Base-by-base conservation (phyloP, 1,140 invertebrate genomes). In the Dendroctonus ponderosae region DNA sequence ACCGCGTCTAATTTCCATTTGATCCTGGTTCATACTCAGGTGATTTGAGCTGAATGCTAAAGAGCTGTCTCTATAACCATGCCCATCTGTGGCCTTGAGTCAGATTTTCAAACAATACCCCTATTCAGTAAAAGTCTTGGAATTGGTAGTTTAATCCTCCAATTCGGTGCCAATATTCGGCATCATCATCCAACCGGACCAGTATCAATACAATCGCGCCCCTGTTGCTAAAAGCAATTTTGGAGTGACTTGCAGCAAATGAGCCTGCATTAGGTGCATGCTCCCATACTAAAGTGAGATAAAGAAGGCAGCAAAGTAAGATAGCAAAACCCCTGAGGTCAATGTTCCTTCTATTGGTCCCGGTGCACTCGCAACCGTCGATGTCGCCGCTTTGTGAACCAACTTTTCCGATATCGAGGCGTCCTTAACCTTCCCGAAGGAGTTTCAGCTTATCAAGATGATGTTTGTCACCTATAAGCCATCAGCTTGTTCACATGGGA, bases 351-450 rank as follows among this genome's bases (percentile, higher is more conserved):
- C 62, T 65, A 65, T 65, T 65, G 62, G 62, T 65, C 62, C 62
- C 54, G 62, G 39, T 64, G 62, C 62, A 64, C 57, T 59, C 43
- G 46, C 62, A 50, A 65, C 43, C 53, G 44, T 51, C 62, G 62
- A 57, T 58, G 54, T 58, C 62, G 62, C 48, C 48, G 46, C 62
- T 49, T 37, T 57, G 46, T 58, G 51, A 57, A 52, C 62, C 53
- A 65, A 65, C 62, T 65, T 57, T 65, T 57, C 62, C 53, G 62
- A 65, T 65, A 65, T 42, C 52, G 54, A 38, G 56, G 42, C 56
- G 64, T 66, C 64, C 64, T 66, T 66, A 66, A 66, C 64, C 64
- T 66, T 66, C 64, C 64, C 64, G 48, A 66, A 66, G 64, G 64
- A 66, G 48, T 60, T 66, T 53, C 64, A 39, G 40, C 64, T 66